Base-by-base conservation (phyloP, 2,113 vertebrate species). In the Abramis brama region DNA sequence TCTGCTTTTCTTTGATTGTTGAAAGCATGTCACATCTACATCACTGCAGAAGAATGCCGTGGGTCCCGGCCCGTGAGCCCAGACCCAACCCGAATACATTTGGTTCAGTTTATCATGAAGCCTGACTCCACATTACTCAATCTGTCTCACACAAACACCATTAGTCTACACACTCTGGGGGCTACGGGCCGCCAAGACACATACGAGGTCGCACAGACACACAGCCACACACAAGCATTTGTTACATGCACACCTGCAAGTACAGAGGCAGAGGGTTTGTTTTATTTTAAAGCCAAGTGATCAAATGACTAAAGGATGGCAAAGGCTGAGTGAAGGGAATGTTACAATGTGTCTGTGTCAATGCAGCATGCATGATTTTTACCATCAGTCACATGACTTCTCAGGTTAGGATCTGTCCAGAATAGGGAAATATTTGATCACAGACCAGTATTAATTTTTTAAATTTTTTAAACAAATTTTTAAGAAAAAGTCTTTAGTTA, bases 31-130 rank as follows among this genome's bases (percentile, higher is more conserved):
- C 77, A 68, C 17, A 81, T 66, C 60, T 68, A 47, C 80, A 82
- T 82, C 80, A 82, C 45, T 50, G 43, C n/a, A 30, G 79, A 81
- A 55, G 45, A 70, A 82, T 70, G 17, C 62, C 11, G 6, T 9
- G 17, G 52, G 62, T 68, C 79, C 60, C n/a, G 33, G 36, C 23
- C 59, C 15, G 59, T 62, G 25, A 70, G 60, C 45, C 19, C 80
- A 52, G 80, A 87, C 88, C 79, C 84, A 33, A 52, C 87, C 87
- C 90, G 79, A 87, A 84, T 33, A 87, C 91, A 91, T 92, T 93
- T 91, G 90, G 85, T 90, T 93, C 78, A 79, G 89, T 90, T 92
- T 88, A 91, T 77, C 71, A 80, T 79, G 75, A 82, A 82, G 86
- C 76, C 0, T 12, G 77, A 78, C 62, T 3, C 33, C 33, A 80